A percentile compares a stretch with the other conserved stretches of the same genome.
Conservation (phyloP, 2,888 invertebrate species). For the Amblyjoppa proteus region DNA sequence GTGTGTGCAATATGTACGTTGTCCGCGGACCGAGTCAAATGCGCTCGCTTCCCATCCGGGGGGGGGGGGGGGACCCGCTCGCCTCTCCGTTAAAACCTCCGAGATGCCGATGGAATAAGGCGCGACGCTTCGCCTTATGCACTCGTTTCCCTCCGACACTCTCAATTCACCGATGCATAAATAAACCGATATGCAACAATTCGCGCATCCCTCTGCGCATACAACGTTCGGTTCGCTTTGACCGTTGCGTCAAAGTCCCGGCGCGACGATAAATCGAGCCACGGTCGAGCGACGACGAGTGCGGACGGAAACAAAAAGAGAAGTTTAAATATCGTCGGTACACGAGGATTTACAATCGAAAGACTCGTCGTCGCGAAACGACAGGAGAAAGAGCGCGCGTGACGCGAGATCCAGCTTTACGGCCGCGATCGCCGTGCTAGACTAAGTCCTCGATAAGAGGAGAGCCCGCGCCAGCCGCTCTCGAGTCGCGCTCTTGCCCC, state of each 20-base stretch:
- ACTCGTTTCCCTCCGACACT: neutral
- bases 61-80: slow-evolving; percentile 7
- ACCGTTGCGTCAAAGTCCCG: too few species aligned
- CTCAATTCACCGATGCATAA: neutral
- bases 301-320: neutral
- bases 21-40: slow-evolving; percentile 16
- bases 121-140: neutral
- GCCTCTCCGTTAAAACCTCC: slow-evolving; percentile 18
- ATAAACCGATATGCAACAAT: neutral
- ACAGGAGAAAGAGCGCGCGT: slow-evolving; percentile 34
- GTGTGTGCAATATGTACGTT: neutral
- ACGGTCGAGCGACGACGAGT: neutral
- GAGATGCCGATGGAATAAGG: neutral
- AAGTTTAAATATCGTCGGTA: neutral
- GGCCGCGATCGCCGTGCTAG: slow-evolving; percentile 71
- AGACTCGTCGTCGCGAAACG: neutral
- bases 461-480: slow-evolving; percentile 58
- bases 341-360: slow-evolving; percentile 32
- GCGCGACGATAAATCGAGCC: neutral
- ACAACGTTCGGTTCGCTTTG: neutral
- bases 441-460: slow-evolving; percentile 72
- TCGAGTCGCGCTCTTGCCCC: slow-evolving; percentile 59
- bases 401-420: slow-evolving; percentile 66
- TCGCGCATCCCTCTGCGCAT: neutral
- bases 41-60: slow-evolving; percentile 27